Evolutionary conservation across 2,888 invertebrate genomes (phyloP).

Genomic region (Cistogaster globosa): DNA sequence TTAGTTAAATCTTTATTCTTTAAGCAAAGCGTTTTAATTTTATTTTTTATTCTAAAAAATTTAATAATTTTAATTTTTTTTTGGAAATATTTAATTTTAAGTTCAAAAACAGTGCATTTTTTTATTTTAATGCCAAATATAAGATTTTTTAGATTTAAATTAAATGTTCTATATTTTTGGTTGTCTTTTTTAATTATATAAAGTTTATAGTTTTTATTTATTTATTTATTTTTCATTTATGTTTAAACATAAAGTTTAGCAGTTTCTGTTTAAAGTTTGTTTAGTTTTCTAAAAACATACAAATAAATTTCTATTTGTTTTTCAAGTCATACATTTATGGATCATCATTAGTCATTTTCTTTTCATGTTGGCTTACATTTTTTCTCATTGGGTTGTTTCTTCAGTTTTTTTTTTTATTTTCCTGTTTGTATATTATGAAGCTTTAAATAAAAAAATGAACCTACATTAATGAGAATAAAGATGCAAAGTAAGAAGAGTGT

Average conservation of each 20-base stretch:
- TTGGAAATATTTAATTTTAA: conserved; percentile 35
- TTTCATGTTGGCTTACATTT: conserved; percentile 35
- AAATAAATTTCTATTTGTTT: conserved; percentile 12
- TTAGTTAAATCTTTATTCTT: conserved; percentile 15
- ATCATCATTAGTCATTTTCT: conserved; percentile 33
- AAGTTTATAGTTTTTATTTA: conserved; percentile 2
- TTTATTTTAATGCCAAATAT: conserved; percentile 63
- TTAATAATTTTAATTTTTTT: conserved; percentile 41
- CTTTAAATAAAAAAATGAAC: conserved; percentile 32
- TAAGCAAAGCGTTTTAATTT: conserved; percentile 65
- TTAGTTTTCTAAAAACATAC: conserved; percentile 22
- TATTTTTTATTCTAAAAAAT: conserved; percentile 57
- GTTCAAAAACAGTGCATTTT: conserved; percentile 63
- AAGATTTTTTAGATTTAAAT: conserved; percentile 1
- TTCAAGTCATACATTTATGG: conserved; percentile 14
- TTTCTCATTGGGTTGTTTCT: conserved; percentile 43
- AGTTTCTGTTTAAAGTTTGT: conserved; percentile 16
- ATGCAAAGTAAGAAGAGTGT: too few species aligned
- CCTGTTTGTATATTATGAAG: conserved; percentile 25
- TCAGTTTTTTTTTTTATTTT: conserved; percentile 47
- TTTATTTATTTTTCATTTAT: conserved; percentile 33
- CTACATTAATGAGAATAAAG: neutral
- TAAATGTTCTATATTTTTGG: conserved; percentile 13
- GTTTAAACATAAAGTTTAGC: conserved; percentile 24
- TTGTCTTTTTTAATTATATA: neutral